Evolutionary conservation across 2,797 vertebrate species (phyloP).

Genomic region (Champsocephalus gunnari): DNA sequence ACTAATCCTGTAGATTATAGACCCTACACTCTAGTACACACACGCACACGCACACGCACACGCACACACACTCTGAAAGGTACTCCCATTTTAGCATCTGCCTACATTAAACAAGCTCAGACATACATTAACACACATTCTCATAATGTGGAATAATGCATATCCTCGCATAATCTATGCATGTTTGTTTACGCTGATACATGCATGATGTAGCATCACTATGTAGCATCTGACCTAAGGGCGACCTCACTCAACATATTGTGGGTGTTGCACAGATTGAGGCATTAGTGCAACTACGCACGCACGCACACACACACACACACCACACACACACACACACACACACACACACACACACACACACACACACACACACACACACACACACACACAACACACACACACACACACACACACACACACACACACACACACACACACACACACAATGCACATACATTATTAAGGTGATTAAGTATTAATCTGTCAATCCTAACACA

Average conservation of each 20-base stretch:
- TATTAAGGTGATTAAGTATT: conserved; percentile 45
- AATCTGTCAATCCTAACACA: conserved; percentile 57
- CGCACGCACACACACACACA: not conserved
- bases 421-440: not conserved
- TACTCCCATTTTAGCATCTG: conserved; percentile 17
- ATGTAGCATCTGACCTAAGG: conserved; percentile 35
- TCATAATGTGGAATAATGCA: not conserved
- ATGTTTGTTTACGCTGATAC: not conserved
- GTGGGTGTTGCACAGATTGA: no score
- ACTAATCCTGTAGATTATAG: conserved; percentile 74
- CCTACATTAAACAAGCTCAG: conserved; percentile 44
- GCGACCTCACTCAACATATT: not conserved
- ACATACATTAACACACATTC: conserved; percentile 5
- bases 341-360: no score
- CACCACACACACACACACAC: no score
- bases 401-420: not conserved
- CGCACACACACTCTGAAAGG: not conserved
- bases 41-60: not conserved
- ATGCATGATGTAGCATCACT: conserved; percentile 13
- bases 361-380: not conserved
- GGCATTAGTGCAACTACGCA: no score
- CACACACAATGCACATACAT: conserved; percentile 1
- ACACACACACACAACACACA: conserved; percentile 4
- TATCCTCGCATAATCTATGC: not conserved
- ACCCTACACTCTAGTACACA: conserved; percentile 24